Conservation (phyloP, 2,888 invertebrate species). For the Lepidonotus clava region DNA sequence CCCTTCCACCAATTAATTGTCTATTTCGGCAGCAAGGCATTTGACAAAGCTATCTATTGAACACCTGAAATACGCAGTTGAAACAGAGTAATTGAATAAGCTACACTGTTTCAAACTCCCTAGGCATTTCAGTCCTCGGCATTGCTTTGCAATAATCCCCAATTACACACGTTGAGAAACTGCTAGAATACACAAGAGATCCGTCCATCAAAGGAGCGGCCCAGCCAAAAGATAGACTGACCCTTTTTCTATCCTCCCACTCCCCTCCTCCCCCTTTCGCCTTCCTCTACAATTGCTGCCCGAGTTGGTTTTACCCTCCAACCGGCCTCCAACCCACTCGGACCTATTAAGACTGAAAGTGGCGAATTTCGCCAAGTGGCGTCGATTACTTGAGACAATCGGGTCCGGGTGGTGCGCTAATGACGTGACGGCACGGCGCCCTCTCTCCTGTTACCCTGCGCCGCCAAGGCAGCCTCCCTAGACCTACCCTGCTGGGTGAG, state of each 20-base stretch:
- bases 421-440: not conserved
- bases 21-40: not conserved
- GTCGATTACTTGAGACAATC: conserved; percentile 40
- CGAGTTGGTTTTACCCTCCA: not conserved
- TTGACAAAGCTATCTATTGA: too few species aligned
- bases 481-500: too few species aligned
- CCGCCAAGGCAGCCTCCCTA: not conserved
- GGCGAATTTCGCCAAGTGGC: conserved; percentile 23
- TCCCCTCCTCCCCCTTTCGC: not conserved
- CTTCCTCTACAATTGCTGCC: not conserved
- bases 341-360: conserved; percentile 16
- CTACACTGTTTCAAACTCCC: not conserved
- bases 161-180: not conserved
- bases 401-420: not conserved
- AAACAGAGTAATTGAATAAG: not conserved
- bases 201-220: not conserved
- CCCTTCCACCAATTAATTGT: not conserved
- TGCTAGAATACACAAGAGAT: not conserved
- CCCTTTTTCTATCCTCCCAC: not conserved
- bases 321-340: not conserved
- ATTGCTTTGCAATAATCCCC: conserved; percentile 9
- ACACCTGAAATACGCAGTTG: not conserved
- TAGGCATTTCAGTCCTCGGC: not conserved
- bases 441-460: not conserved
- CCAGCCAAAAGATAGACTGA: not conserved